Base-by-base conservation (phyloP, 2,888 invertebrate genomes). In the Caenorhabditis afra region DNA sequence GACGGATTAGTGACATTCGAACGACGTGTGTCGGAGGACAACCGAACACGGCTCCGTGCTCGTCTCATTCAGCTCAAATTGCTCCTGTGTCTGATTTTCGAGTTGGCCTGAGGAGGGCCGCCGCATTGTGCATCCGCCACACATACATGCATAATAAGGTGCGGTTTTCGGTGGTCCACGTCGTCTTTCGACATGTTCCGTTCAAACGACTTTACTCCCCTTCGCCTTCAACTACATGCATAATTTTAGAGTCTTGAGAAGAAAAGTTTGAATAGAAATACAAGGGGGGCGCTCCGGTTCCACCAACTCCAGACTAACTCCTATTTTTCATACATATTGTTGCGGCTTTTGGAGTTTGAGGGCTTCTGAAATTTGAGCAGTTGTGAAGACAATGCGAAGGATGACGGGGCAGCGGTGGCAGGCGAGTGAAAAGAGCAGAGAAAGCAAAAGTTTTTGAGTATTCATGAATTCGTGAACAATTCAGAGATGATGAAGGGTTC, bases 91-190 rank as follows among this genome's bases (percentile, higher is more conserved):
- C 57, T 64, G 73, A 73, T 73, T 73, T 73, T 73, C 64, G 35
- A 73, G 73, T 64, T 58, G 58, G 70, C 44, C 29, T 29, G 20
- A 68, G 49, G 45, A 45, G 47, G 64, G 44, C 35, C 20, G 47
- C 39, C 44, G 45, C 64, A 73, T 73, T 73, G 73, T 73, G 73
- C 73, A 73, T 73, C 73, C 73, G 73, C 73, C 41, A 57, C 73
- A 73, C 73, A 73, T 73, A 73, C 75, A 76, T 76, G 75, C 67
- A 76, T 76, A 76, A 76, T 76, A 76, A 76, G 75, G 75, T 76
- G 75, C 62, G 49, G 67, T 67, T 66, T 66, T 76, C 67, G 61
- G 67, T 62, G 67, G 57, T 41, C 22, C 61, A 49, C 67, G 50
- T 47, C 20, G 58, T 35, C 45, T 49, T 65, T 47, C 67, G 58